Evolutionary conservation across 2,888 invertebrate genomes (phyloP).

Genomic region (Aelia acuminata): DNA sequence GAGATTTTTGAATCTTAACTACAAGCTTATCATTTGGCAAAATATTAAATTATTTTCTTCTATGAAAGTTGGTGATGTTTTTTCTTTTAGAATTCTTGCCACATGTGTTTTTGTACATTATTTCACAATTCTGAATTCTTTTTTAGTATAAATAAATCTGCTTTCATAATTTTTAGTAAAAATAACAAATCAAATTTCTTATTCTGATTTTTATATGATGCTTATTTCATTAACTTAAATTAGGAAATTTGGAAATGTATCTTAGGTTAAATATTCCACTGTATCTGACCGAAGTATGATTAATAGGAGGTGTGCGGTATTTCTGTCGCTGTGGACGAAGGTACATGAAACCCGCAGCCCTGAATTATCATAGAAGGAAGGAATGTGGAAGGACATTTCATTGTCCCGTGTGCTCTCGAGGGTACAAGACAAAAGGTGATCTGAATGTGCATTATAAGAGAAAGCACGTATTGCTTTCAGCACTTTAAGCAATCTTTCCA

Average conservation of each 20-base stretch:
- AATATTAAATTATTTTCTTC: not conserved
- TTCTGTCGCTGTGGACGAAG: conserved; percentile 59
- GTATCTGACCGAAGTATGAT: conserved; percentile 26
- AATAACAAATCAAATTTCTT: not conserved
- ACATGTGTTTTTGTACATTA: not conserved
- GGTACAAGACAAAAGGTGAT: conserved; percentile 56
- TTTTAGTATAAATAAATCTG: not conserved
- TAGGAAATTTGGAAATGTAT: not conserved
- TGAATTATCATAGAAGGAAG: conserved; percentile 58
- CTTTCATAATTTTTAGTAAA: not conserved
- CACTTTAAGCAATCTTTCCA: conserved; percentile 26
- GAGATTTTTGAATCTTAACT: not conserved
- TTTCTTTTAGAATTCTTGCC: not conserved
- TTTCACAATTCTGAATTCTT: not conserved
- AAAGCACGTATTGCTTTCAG: conserved; percentile 45
- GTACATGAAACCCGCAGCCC: conserved; percentile 56
- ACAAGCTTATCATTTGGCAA: not conserved
- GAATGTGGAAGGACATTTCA: conserved; percentile 61
- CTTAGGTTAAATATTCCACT: not conserved
- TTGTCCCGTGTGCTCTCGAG: conserved; percentile 55
- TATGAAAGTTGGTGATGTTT: not conserved
- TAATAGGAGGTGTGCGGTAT: conserved; percentile 54
- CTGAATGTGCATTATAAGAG: conserved; percentile 57
- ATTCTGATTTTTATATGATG: not conserved
- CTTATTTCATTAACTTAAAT: not conserved